These are phyloP conservation scores for Gallinago nigripennis DNA, from an alignment of 2,797 vertebrate species.

Conservation along the genomic window DNA sequence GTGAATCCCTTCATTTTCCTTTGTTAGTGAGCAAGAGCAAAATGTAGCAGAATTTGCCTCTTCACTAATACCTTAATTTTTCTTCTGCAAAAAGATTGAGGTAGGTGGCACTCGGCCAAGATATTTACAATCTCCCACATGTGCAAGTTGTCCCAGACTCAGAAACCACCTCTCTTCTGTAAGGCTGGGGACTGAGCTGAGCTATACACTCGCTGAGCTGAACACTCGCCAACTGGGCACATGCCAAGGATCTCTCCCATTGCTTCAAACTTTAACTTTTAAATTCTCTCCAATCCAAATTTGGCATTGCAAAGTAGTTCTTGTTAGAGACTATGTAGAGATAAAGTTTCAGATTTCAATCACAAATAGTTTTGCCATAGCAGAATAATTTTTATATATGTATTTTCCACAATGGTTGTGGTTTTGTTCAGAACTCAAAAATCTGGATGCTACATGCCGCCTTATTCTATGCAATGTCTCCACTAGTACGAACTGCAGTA, in stretches of 20 bases:
- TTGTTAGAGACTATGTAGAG: background rate
- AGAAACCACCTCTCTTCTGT: background rate
- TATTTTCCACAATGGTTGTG: background rate
- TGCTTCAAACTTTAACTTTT: background rate
- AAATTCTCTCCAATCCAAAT: background rate
- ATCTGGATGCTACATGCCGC: background rate
- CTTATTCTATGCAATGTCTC: background rate
- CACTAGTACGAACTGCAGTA: background rate
- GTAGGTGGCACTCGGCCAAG: background rate
- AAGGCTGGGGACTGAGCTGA: background rate
- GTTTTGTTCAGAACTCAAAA: background rate
- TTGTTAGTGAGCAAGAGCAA: background rate
- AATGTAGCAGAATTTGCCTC: background rate
- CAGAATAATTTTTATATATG: background rate
- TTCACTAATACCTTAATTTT: background rate
- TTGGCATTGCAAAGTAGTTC: background rate
- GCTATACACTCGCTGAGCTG: background rate
- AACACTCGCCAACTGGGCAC: background rate
- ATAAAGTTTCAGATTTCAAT: background rate
- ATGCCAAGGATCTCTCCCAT: background rate
- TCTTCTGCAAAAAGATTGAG: background rate
- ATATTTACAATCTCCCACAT: background rate
- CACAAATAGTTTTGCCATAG: background rate
- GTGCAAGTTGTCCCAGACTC: background rate
- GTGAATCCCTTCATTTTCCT: background rate